Base-by-base conservation (phyloP, 2,113 vertebrate genomes). In the Chaetodon trifascialis region DNA sequence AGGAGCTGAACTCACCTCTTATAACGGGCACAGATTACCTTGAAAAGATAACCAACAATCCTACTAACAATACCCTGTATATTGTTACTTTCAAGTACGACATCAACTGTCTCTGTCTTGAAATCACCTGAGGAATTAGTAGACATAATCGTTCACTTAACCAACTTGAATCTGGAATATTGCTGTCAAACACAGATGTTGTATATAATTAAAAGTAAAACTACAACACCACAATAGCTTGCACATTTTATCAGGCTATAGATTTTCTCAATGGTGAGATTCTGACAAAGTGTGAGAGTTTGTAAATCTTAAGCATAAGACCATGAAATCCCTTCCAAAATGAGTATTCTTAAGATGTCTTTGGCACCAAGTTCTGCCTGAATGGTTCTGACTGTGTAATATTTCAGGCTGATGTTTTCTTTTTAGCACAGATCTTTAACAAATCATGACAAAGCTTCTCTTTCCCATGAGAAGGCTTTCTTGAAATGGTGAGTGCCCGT, bases 171-270 rank as follows among this genome's bases (percentile, higher is more conserved):
- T 73, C 68, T 80, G 80, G 86, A 77, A 73, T 87, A 87, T 73
- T 56, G 69, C 21, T 44, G 34, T 79, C 51, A 82, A 79, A 67
- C 83, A 80, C 34, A 23, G 63, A 62, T 52, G 49, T 77, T 78
- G 64, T 55, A 46, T 67, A 34, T 89, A 83, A 89, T 86, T 80
- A 58, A 86, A 83, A 86, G 86, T 91, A 77, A 90, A 82, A 82
- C 72, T 34, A 68, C 86, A 86, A 86, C 92, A 87, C 49, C 36
- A 34, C 67, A 84, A 83, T 67, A 82, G 80, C 82, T 87, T 81
- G 69, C 73, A 76, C 80, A 91, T 88, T 69, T 60, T 79, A 88
- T 82, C 66, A 42, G 70, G 63, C 79, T 64, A 77, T 90, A 88
- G 66, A 87, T 91, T 84, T 90, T 42, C 71, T 78, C 55, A 69